Evolutionary conservation across 2,797 vertebrate genomes (phyloP).

Genomic region (Apogon hyalosoma): DNA sequence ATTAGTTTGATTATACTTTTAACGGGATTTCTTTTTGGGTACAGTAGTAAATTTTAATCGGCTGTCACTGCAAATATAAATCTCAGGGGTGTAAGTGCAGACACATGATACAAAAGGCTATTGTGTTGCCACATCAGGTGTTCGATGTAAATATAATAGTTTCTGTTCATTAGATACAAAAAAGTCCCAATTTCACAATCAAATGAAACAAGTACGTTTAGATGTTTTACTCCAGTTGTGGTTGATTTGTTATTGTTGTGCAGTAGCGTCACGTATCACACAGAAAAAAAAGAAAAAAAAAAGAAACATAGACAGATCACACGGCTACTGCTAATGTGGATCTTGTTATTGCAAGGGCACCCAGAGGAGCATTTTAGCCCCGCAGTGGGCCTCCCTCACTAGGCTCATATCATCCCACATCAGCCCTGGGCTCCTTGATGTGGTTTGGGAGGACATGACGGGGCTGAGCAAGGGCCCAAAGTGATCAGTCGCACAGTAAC

Average conservation of each 20-base stretch:
- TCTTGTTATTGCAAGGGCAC: slow-evolving; percentile 78
- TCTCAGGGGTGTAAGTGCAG: background rate
- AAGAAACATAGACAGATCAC: slow-evolving; percentile 65
- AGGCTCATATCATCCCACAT: slow-evolving; percentile 82
- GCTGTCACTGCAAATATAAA: slow-evolving; percentile 12
- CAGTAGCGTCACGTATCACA: slow-evolving; percentile 50
- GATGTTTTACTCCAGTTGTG: slow-evolving; percentile 5
- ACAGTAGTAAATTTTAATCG: background rate
- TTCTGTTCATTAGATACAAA: background rate
- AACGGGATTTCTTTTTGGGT: slow-evolving; percentile 11
- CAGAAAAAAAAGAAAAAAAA: slow-evolving; percentile 27
- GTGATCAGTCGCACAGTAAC: slow-evolving; percentile 84
- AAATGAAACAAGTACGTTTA: background rate
- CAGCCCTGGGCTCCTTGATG: slow-evolving; percentile 78
- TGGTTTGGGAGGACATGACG: slow-evolving; percentile 86
- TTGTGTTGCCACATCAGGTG: background rate
- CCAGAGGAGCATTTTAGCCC: slow-evolving; percentile 76
- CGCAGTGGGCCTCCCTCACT: slow-evolving; percentile 68
- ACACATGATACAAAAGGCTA: background rate
- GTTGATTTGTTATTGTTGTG: slow-evolving; percentile 51
- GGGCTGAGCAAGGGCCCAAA: slow-evolving; percentile 77
- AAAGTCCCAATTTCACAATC: background rate
- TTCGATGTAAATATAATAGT: background rate
- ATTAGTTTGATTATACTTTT: slow-evolving; percentile 34
- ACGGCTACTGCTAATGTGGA: slow-evolving; percentile 78